phyloP scores from a whole-genome alignment of 2,797 vertebrate species.

The Bovichtus diacanthus region DNA sequence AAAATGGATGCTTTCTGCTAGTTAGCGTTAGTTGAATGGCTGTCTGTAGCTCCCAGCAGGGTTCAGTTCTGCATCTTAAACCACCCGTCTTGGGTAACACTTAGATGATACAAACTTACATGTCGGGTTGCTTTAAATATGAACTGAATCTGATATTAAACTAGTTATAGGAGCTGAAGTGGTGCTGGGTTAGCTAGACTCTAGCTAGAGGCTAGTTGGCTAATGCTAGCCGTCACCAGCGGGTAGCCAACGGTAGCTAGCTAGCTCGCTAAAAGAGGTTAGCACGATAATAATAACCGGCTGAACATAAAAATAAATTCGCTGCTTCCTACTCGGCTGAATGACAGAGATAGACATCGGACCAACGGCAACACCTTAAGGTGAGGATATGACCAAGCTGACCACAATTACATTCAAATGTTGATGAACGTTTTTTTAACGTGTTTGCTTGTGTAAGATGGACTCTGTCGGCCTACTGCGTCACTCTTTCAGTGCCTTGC shows the following conservation, averaged over 20 bases:
- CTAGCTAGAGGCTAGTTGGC: constrained; percentile 35
- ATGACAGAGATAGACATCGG: not conserved
- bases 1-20: constrained; percentile 75
- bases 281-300: constrained; percentile 40
- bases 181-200: constrained; percentile 22
- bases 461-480: constrained; percentile 66
- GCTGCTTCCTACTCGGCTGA: not conserved
- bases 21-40: not conserved
- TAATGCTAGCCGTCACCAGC: constrained; percentile 35
- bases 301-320: not conserved
- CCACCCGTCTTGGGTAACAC: fast-evolving
- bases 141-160: not conserved
- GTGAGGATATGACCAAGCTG: constrained; percentile 27
- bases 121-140: not conserved
- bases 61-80: not conserved
- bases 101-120: not conserved
- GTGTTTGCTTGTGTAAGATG: constrained; percentile 21
- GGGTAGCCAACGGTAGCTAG: not conserved
- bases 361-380: constrained; percentile 60
- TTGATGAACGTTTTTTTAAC: not conserved
- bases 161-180: not conserved
- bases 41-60: not conserved
- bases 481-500: constrained; percentile 57
- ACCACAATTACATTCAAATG: fast-evolving
- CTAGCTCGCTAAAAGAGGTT: constrained; percentile 45